Base-by-base conservation (phyloP, 2,797 vertebrate species). In the Schizopygopsis pylzovi region DNA sequence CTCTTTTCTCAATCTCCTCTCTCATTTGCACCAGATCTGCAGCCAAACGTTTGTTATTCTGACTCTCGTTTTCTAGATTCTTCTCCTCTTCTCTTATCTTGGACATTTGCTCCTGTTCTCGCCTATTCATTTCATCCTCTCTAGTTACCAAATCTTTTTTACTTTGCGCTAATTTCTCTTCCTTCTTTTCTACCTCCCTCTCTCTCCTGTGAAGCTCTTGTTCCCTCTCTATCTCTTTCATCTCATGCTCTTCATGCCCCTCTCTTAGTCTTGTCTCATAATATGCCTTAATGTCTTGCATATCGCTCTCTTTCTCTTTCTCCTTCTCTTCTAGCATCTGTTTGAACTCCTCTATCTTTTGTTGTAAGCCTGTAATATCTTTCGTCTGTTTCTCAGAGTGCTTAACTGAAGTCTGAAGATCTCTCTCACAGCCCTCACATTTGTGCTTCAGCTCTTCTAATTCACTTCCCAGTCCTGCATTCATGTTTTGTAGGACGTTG, bases 381-480 rank as follows among this genome's bases (percentile, higher is more conserved):
- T 65, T 85, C 49, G 88, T 84, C 9, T 86, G 80, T 73, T 91
- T 87, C 43, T 92, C 89, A 0, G 49, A 80, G 28, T 49, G 68
- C 8, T 43, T 39, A 3, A 18, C 76, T 25, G 76, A 79, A 61
- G 15, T 61, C 85, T 83, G 88, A 63, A 88, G 76, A 18, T 37
- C 63, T 67, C 6, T 18, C 28, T 67, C 28, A 37, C 16, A 67
- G 71, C 92, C 86, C 68, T 93, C 89, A 25, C 79, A 91, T 78
- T 88, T 91, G 1, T 68, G 3, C 37, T 20, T 78, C 6, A 94
- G 83, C 7, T 85, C 85, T 0, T 92, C 87, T 0, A 59, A 37
- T 80, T 94, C 91, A 15, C 92, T 90, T 18, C 67, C 87, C 72
- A 93, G 87, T 81, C 86, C 88, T n/a, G 92, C 86, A 0, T 90